A percentile compares a stretch with the other conserved stretches of the same genome.
phyloP scores from a whole-genome alignment of 2,888 invertebrate genomes.

The Cabera pusaria region DNA sequence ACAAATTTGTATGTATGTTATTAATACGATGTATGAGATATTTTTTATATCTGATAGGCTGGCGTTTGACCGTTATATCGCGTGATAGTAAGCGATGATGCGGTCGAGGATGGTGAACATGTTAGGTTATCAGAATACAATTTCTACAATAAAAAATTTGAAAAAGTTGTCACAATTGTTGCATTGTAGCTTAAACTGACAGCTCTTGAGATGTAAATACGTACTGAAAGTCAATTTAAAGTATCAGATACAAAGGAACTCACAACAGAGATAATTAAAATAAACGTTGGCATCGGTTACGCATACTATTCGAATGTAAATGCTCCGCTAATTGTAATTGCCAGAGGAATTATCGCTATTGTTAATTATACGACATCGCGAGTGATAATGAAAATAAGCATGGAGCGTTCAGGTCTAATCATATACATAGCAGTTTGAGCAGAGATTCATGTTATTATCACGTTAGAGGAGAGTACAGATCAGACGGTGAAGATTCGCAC shows the following conservation, averaged over 20 bases:
- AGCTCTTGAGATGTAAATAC: too few species aligned
- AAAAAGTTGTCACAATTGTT: too few species aligned
- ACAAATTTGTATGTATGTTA: too few species aligned
- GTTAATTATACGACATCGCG: conserved; percentile 11
- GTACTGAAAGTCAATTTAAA: too few species aligned
- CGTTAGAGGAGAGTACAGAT: conserved; percentile 9
- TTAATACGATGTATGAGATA: too few species aligned
- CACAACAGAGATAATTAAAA: conserved; percentile 20
- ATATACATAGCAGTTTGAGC: conserved; percentile 14
- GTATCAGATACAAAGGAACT: background rate
- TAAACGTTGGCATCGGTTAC: conserved; percentile 27
- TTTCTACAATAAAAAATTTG: too few species aligned
- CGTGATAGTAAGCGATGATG: too few species aligned
- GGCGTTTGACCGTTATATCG: too few species aligned
- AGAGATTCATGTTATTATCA: conserved; percentile 16
- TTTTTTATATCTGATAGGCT: too few species aligned
- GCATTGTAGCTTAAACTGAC: too few species aligned
- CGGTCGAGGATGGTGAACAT: too few species aligned
- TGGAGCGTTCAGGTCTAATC: conserved; percentile 11
- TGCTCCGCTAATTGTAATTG: conserved; percentile 21
- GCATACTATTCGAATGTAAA: conserved; percentile 14
- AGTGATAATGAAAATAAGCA: conserved; percentile 15
- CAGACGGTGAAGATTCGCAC: background rate
- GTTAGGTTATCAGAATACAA: too few species aligned
- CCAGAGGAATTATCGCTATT: conserved; percentile 13